phyloP scores from a whole-genome alignment of 1,140 invertebrate species.

The Daktulosphaira vitifoliae region DNA sequence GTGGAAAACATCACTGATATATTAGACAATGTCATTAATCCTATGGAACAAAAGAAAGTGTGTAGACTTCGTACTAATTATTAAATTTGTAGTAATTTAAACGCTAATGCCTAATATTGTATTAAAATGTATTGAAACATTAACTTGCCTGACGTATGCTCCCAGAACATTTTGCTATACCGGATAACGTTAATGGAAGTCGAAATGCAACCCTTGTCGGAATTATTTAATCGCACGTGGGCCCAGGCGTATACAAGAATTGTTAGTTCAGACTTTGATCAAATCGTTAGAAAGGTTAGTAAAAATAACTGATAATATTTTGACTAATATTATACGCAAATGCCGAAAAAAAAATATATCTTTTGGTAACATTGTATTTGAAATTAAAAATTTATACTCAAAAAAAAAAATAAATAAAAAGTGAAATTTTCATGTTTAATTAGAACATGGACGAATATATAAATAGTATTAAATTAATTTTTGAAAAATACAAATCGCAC shows the following conservation, averaged over 20 bases:
- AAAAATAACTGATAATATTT: too few relatives aligned
- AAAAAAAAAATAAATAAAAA: too few relatives aligned
- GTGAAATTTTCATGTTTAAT: too few relatives aligned
- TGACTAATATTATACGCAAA: too few relatives aligned
- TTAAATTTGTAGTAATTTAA: too few relatives aligned
- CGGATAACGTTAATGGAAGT: conserved; percentile 17
- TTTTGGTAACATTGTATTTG: too few relatives aligned
- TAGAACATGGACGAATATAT: conserved; percentile 55
- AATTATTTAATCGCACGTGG: conserved; percentile 17
- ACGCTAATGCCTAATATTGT: too few relatives aligned
- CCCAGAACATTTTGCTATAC: conserved; percentile 12
- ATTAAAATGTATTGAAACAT: too few relatives aligned
- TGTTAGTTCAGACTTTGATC: conserved; percentile 10
- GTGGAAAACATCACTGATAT: conserved; percentile 8
- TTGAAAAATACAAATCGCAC: conserved; percentile 57
- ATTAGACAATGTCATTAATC: not conserved
- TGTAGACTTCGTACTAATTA: not conserved
- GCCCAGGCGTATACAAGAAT: conserved; percentile 21
- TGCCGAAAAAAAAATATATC: too few relatives aligned
- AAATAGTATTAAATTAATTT: conserved; percentile 53
- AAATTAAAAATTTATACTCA: too few relatives aligned
- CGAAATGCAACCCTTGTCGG: conserved; percentile 23
- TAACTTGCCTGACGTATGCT: not conserved
- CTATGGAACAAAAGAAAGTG: conserved; percentile 15
- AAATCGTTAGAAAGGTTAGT: conserved; percentile 14